phyloP scores from a whole-genome alignment of 2,797 vertebrate species.

The Picus viridis region DNA sequence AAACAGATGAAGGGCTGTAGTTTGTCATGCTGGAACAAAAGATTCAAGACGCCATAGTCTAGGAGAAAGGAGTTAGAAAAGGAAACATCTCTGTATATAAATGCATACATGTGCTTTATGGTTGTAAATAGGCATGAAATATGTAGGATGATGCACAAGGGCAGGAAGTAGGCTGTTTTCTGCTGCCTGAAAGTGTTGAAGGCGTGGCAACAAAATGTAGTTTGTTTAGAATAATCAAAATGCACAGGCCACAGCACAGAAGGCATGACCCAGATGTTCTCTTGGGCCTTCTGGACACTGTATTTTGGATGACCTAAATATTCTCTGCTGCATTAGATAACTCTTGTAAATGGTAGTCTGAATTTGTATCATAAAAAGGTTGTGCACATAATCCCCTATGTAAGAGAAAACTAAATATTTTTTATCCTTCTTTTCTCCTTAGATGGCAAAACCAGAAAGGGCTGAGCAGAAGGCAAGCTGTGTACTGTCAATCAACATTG shows the following conservation, averaged over 20 bases:
- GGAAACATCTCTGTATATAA: background rate
- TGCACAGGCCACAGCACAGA: background rate
- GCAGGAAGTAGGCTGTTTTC: background rate
- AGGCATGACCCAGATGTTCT: background rate
- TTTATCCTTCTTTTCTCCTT: background rate
- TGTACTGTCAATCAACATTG: background rate
- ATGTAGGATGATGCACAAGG: background rate
- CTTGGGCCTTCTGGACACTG: background rate
- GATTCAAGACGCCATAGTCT: background rate
- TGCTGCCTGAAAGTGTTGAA: background rate
- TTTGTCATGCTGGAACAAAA: background rate
- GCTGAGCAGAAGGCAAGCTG: background rate
- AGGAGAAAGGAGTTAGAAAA: background rate
- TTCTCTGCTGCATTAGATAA: background rate
- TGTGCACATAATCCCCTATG: fast-evolving
- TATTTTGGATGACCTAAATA: background rate
- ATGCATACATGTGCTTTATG: background rate
- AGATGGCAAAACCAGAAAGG: background rate
- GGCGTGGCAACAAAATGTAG: background rate
- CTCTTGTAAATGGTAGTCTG: background rate
- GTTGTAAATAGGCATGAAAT: background rate
- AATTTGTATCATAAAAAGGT: background rate
- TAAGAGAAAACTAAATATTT: background rate
- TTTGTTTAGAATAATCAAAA: background rate
- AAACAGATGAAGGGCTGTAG: background rate